Evolutionary conservation across 2,888 invertebrate genomes (phyloP), one percentile per base, ranked within the genome.

Genomic region (Leucophenga montana): DNA sequence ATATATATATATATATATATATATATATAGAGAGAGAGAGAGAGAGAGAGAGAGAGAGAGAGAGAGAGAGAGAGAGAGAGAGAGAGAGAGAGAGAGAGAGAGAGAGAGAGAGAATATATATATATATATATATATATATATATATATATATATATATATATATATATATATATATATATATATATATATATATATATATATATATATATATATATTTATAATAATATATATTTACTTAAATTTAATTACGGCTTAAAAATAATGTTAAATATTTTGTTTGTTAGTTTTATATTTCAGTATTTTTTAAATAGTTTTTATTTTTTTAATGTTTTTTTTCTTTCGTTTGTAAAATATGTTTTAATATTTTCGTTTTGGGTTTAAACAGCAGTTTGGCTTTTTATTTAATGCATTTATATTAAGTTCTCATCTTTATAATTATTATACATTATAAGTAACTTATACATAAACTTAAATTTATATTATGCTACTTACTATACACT

Each of bases 371-470:
- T 56, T 50, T 56, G 50, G 44, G 39, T 31, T 62, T 54, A 6
- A 20, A 20, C 22, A 20, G 18, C 11, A 20, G 18, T 54, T 20
- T 54, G 5, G 1, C 18, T 20, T 20, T 54, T 20, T 54, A 18
- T 54, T 22, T 20, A 54, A 54, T 54, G 54, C 20, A 18, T 67
- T 48, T 54, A 59, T 67, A 39, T 69, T 71, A 66, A 61, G 68
- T 66, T 69, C 66, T 73, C 73, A 70, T 70, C 73, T 56, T 71
- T 66, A 65, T 67, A 50, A 59, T 61, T 67, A 48, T 65, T 64
- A 14, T 70, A 16, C 39, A 39, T 39, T 39, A n/a, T n/a, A 5
- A 39, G 8, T 39, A 39, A 39, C 39, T 39, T 39, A 39, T 39
- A 8, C 39, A 39, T 39, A 39, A 11, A 39, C 39, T 39, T 39